Evolutionary conservation across 1,140 invertebrate species (phyloP), one percentile per base, ranked within the genome.

Genomic region (Pollicipes pollicipes): DNA sequence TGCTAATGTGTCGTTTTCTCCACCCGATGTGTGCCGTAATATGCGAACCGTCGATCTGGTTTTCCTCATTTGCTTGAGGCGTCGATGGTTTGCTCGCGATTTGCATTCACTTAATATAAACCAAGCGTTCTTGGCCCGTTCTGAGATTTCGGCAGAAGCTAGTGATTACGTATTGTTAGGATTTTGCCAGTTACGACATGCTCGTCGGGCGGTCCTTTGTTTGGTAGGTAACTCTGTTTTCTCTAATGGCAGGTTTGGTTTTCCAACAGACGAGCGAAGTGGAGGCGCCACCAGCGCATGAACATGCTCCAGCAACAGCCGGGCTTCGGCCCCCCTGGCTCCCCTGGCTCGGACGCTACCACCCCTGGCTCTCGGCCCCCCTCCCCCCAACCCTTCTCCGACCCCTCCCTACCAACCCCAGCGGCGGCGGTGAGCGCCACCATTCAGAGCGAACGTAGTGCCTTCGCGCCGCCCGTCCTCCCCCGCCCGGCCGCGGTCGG

Each of bases 241-340:
- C 27, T 66, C 64, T 66, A 66, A 66, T 66, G 70, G 75, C 86
- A 95, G 93, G 91, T 95, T 87, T 95, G 93, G 93, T 95, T 95
- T 91, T 95, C 91, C 85, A 95, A 95, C 88, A 92, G 93, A 90
- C 89, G 93, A 84, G 93, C 93, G 82, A 95, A 95, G 85, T 95
- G 91, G 92, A 87, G 93, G 80, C 88, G 93, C 76, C 92, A 95
- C 81, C 92, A 95, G 81, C 88, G 92, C 78, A 93, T 95, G 89
- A 93, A 90, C 82, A 85, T 92, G 68, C 91, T 89, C 76, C 91
- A 90, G 82, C 81, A 95, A 70, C 88, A 90, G 78, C 84, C 90
- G 0, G 92, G 95, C 80, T 86, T 87, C 58, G 83, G 87, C 76
- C 93, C 95, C 79, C 91, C 95, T 32, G 83, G 93, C 73, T 85